These are phyloP conservation scores for Rhingia campestris DNA, from an alignment of 2,888 invertebrate species.

Conservation along the genomic window DNA sequence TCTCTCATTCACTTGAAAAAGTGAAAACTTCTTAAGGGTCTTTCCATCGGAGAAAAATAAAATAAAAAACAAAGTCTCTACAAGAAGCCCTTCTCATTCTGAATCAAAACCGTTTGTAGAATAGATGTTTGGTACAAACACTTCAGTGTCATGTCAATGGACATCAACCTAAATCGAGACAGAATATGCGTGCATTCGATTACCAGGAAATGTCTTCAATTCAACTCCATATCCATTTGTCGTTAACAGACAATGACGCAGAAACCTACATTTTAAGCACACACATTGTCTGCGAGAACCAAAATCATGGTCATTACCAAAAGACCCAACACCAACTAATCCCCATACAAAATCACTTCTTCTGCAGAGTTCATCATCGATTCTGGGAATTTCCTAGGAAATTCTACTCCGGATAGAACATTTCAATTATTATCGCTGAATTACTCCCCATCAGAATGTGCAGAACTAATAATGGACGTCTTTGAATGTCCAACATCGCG, in stretches of 20 bases:
- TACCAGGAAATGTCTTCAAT: slow-evolving; percentile 40
- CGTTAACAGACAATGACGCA: slow-evolving; percentile 36
- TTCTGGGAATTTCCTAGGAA: slow-evolving; percentile 27
- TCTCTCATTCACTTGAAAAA: slow-evolving; percentile 37
- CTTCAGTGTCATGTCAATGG: slow-evolving; percentile 26
- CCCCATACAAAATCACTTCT: slow-evolving; percentile 34
- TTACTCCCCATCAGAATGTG: slow-evolving; percentile 56
- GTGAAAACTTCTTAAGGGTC: slow-evolving; percentile 42
- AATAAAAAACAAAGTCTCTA: background rate
- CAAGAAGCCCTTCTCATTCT: slow-evolving; percentile 20
- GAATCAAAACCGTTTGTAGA: background rate
- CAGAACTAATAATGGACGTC: slow-evolving; percentile 58
- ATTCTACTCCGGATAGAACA: slow-evolving; percentile 45
- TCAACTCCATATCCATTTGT: slow-evolving; percentile 41
- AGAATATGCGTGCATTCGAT: slow-evolving; percentile 41
- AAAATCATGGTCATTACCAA: slow-evolving; percentile 23
- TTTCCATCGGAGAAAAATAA: background rate
- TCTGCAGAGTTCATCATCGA: slow-evolving; percentile 15
- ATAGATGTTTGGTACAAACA: background rate
- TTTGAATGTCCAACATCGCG: slow-evolving; percentile 27
- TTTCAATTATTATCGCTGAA: slow-evolving; percentile 67
- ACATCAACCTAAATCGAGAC: slow-evolving; percentile 51
- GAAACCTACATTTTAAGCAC: slow-evolving; percentile 49
- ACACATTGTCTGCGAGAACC: background rate
- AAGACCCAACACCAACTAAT: slow-evolving; percentile 25